Percentiles rank a stretch among this genome's conserved stretches.
Evolutionary conservation across 2,888 invertebrate species (phyloP).

Genomic region (Hedya salicella): DNA sequence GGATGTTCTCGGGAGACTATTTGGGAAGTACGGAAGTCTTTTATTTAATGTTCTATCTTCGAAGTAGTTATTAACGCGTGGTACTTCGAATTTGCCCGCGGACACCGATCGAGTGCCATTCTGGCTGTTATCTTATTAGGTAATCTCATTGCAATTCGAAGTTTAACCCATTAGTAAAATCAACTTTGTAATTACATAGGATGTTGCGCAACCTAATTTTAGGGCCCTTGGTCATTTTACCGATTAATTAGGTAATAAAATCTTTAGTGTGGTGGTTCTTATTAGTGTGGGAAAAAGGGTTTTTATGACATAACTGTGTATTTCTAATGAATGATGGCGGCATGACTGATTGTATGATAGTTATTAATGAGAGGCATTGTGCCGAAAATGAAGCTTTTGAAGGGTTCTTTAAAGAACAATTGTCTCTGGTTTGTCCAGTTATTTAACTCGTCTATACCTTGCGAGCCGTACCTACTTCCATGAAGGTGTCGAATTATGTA

Average conservation of each 20-base stretch:
- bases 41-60: too few relatives aligned
- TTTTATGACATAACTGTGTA: conserved; percentile 1
- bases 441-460: neutral
- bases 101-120: too few relatives aligned
- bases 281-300: conserved; percentile 23
- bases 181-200: too few relatives aligned
- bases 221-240: conserved; percentile 7
- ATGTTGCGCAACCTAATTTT: conserved; percentile 1
- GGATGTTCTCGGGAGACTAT: too few relatives aligned
- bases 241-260: conserved; percentile 10
- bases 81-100: too few relatives aligned
- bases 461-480: too few relatives aligned
- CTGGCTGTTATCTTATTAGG: too few relatives aligned
- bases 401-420: neutral
- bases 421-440: neutral
- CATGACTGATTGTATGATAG: neutral
- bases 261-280: neutral
- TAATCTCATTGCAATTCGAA: too few relatives aligned
- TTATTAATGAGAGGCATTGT: neutral
- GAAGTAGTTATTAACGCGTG: too few relatives aligned
- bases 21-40: too few relatives aligned
- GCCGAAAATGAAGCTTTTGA: neutral
- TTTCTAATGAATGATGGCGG: neutral
- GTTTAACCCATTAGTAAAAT: too few relatives aligned
- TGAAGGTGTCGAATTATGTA: too few relatives aligned